Base-by-base conservation (phyloP, 2,888 invertebrate species). In the Drymonia ruficornis region DNA sequence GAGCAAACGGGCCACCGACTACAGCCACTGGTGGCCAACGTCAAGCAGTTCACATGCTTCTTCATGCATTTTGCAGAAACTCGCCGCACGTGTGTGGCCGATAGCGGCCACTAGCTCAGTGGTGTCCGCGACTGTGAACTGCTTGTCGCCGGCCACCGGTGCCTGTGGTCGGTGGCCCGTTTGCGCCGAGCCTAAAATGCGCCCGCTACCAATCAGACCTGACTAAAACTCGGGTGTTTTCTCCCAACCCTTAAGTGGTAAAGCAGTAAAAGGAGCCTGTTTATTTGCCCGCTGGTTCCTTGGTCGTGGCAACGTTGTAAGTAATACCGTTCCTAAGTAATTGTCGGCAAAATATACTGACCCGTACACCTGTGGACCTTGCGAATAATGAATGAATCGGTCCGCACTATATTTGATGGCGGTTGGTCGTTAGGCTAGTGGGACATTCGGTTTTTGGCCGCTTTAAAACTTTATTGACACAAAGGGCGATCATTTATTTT, bases 271-370 rank as follows among this genome's bases (percentile, higher is more conserved):
- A 81, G 83, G 76, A 72, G 70, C 70, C 72, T 71, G 79, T 82
- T 84, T 83, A 81, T 80, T 80, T 78, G 69, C 48, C 31, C 52
- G 53, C 66, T 63, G 64, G 68, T 74, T 67, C 67, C 57, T 60
- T 55, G 62, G 67, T 57, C 54, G 62, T 11, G 2, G 45, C 15
- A 28, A 28, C 28, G 15, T 28, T 45, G 45, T 45, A 45, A 15
- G 74, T 80, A 81, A 81, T 80, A 76, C 73, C 61, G 68, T 71
- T 74, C 60, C 73, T 78, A 80, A 82, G 81, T 81, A 85, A 86
- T 83, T 79, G 83, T 77, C 57, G 62, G 60, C 65, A 61, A 56
- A 60, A 73, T 67, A 67, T 61, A 67, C 67, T 74, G 74, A 71
- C 75, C 72, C 64, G 34, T 52, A 61, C 72, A 81, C 81, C 80